Evolutionary conservation across 2,888 invertebrate genomes (phyloP).

Genomic region (Exocentrus adspersus): DNA sequence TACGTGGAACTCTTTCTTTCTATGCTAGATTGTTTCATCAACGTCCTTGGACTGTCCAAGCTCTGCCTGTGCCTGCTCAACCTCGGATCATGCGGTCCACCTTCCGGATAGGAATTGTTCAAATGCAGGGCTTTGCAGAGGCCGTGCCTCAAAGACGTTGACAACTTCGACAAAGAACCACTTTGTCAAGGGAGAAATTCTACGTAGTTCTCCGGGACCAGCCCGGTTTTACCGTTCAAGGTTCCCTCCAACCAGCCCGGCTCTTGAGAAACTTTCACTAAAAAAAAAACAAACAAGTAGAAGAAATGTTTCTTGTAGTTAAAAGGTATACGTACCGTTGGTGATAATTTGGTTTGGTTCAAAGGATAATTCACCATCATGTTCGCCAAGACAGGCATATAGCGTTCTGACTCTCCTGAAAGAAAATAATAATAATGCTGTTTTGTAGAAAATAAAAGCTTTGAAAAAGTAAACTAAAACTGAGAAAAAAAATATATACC

Average conservation of each 20-base stretch:
- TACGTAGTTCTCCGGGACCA: slow-evolving; percentile 97
- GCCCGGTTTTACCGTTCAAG: slow-evolving; percentile 88
- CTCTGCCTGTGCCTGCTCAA: slow-evolving; percentile 56
- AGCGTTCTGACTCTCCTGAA: slow-evolving; percentile 89
- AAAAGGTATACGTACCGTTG: slow-evolving; percentile 86
- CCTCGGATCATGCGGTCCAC: slow-evolving; percentile 39
- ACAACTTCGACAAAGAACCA: slow-evolving; percentile 58
- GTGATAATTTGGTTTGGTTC: slow-evolving; percentile 98
- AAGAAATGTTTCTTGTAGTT: too few species aligned
- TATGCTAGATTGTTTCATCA: slow-evolving; percentile 50
- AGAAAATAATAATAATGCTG: slow-evolving; percentile 36
- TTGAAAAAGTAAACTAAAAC: neutral
- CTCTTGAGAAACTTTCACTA: slow-evolving; percentile 91
- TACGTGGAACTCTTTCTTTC: slow-evolving; percentile 59
- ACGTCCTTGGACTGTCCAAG: slow-evolving; percentile 53
- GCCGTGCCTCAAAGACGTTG: slow-evolving; percentile 57
- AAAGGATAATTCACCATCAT: slow-evolving; percentile 96
- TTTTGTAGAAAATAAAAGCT: too few species aligned
- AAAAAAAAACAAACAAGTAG: too few species aligned
- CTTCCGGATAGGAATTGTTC: slow-evolving; percentile 52
- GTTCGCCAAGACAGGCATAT: slow-evolving; percentile 96
- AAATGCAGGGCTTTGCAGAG: slow-evolving; percentile 58
- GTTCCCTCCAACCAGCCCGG: slow-evolving; percentile 98
- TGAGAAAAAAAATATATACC: too few species aligned
- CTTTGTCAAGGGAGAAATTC: slow-evolving; percentile 79